Evolutionary conservation across 2,797 vertebrate genomes (phyloP).

Genomic region (Lemur catta): DNA sequence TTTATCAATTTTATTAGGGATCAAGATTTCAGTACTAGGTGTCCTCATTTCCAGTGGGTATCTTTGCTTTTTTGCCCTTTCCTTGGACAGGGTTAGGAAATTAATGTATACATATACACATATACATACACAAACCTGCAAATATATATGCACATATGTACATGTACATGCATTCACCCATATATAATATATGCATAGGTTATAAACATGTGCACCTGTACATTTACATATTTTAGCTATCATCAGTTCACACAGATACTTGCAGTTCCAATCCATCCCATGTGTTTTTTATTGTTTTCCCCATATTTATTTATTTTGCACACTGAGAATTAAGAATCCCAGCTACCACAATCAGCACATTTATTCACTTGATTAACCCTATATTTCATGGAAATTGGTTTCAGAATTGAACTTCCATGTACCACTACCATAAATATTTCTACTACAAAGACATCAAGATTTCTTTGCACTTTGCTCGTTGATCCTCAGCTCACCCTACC

Average conservation of each 20-base stretch:
- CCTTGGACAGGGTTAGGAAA: background rate
- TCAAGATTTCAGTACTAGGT: background rate
- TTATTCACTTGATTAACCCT: background rate
- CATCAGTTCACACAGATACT: background rate
- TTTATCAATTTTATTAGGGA: background rate
- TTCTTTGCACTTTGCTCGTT: background rate
- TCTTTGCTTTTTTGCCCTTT: background rate
- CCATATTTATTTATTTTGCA: background rate
- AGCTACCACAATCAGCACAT: background rate
- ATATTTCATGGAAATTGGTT: background rate
- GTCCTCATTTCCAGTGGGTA: too few species aligned
- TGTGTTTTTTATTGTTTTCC: background rate
- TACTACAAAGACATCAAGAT: background rate
- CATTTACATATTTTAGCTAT: background rate
- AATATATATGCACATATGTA: background rate
- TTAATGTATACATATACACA: background rate
- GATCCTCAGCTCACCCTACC: background rate
- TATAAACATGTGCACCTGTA: background rate
- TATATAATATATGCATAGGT: background rate
- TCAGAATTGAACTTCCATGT: background rate
- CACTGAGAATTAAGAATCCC: background rate
- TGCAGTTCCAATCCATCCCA: background rate
- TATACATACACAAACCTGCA: too few species aligned
- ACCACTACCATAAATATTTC: background rate
- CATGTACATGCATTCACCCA: background rate